A percentile compares a stretch with the other conserved stretches of the same genome.
Evolutionary conservation across 2,888 invertebrate genomes (phyloP).

Genomic region (Macropis europaea): DNA sequence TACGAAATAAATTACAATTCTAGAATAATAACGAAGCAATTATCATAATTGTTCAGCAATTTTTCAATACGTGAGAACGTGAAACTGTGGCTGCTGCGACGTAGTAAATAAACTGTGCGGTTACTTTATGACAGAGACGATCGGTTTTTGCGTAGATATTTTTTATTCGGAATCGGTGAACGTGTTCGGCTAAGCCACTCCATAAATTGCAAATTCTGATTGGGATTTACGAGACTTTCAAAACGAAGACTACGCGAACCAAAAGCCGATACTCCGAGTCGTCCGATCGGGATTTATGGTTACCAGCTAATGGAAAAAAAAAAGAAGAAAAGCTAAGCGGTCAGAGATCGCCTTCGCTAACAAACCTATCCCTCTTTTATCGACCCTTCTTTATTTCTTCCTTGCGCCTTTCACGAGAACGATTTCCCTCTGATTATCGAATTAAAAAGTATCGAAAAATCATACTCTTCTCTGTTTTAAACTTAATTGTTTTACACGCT

Average conservation of each 20-base stretch:
- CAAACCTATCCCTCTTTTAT: not conserved
- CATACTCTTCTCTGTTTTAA: too few relatives aligned
- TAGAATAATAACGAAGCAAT: too few relatives aligned
- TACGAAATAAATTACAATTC: too few relatives aligned
- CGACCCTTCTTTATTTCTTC: not conserved
- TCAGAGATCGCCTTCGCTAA: not conserved
- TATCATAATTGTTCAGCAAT: too few relatives aligned
- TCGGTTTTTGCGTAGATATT: conserved; percentile 20
- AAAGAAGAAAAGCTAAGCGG: not conserved
- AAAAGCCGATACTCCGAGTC: conserved; percentile 22
- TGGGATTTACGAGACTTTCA: conserved; percentile 54
- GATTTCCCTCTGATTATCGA: not conserved
- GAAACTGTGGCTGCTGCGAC: not conserved
- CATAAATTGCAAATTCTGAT: conserved; percentile 61
- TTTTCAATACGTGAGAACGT: not conserved
- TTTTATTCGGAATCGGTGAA: conserved; percentile 17
- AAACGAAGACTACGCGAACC: conserved; percentile 37
- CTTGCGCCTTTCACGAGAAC: not conserved
- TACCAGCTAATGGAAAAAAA: conserved; percentile 22
- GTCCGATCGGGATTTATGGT: conserved; percentile 47
- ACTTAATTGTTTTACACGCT: too few relatives aligned
- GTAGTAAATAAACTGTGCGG: conserved; percentile 15
- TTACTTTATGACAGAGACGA: conserved; percentile 20
- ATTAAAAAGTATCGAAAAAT: too few relatives aligned
- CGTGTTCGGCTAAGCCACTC: conserved; percentile 29